Evolutionary conservation across 2,888 invertebrate genomes (phyloP).

Genomic region (Platynereis dumerilii): DNA sequence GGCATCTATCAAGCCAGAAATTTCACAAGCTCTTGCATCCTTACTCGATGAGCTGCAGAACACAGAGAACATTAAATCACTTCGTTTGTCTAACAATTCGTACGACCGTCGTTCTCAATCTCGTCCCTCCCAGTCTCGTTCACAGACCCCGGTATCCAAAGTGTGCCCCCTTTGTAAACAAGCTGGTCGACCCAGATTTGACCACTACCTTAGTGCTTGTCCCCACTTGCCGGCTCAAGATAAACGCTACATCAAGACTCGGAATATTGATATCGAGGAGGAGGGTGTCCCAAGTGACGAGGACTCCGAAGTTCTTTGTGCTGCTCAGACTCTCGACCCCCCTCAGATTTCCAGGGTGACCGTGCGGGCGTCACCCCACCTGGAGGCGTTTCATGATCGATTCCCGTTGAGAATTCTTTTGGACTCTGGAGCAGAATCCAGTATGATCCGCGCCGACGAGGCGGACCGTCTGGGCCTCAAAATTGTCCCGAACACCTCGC

Average conservation of each 20-base stretch:
- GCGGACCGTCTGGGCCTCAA: slow-evolving; percentile 29
- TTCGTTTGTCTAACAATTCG: slow-evolving; percentile 17
- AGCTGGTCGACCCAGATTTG: slow-evolving; percentile 11
- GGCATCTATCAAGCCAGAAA: slow-evolving; percentile 39
- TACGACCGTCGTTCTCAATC: not conserved
- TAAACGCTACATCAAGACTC: slow-evolving; percentile 28
- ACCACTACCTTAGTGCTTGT: slow-evolving; percentile 37
- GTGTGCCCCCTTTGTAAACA: slow-evolving; percentile 38
- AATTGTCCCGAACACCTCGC: slow-evolving; percentile 26
- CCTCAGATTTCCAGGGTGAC: slow-evolving; percentile 27
- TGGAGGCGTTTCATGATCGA: slow-evolving; percentile 33
- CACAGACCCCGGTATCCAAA: slow-evolving; percentile 2
- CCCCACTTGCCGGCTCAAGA: slow-evolving; percentile 35
- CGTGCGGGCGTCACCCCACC: slow-evolving; percentile 30
- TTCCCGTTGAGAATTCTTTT: slow-evolving; percentile 30
- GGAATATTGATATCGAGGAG: slow-evolving; percentile 11
- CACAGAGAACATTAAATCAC: slow-evolving; percentile 24
- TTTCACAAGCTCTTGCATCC: slow-evolving; percentile 35
- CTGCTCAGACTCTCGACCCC: not conserved
- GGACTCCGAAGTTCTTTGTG: not conserved
- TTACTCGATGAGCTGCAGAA: slow-evolving; percentile 35
- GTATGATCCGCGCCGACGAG: slow-evolving; percentile 32
- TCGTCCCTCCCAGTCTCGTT: not conserved
- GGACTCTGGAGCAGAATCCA: slow-evolving; percentile 33
- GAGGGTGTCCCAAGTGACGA: slow-evolving; percentile 10